Evolutionary conservation across 1,140 invertebrate species (phyloP), one percentile per base, ranked within the genome.

Genomic region (Euglossa dilemma): DNA sequence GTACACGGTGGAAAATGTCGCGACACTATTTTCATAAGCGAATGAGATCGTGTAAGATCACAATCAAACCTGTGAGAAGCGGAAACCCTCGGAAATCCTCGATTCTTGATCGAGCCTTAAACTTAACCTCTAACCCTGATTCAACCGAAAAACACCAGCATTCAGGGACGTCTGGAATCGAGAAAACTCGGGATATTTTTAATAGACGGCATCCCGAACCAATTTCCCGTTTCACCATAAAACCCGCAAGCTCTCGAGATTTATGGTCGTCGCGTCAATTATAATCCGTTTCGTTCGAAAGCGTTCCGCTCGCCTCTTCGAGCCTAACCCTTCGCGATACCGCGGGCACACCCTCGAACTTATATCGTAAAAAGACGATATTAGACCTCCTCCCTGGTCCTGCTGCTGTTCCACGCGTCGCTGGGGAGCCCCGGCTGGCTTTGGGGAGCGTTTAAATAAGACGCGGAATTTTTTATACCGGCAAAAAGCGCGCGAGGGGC

Each of bases 301-400:
- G 84, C 70, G 71, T 76, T 85, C 78, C 86, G 85, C 82, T 83
- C 79, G 36, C 84, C 85, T 54, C 64, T 63, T 74, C 50, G 69
- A 61, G 57, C 76, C 70, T 83, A 83, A 83, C 79, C 70, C 85
- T 85, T 85, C 90, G 84, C 88, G 85, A 82, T 84, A 57, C 69
- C 85, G 85, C 64, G 20, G 83, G 75, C 77, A 80, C 83, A 82
- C 82, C 91, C 92, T 92, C 88, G 89, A 93, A 94, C 92, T 94
- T 94, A 91, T 89, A 91, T 94, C 93, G 92, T 94, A 94, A 94
- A 82, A 82, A 93, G 93, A 93, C 85, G 92, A 94, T 94, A 94
- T 94, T 94, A 94, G 92, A 82, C 80, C 57, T 80, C 66, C 71
- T 54, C 80, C 76, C 74, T 71, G 67, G 25, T 72, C 73, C 67